These are phyloP conservation scores for Drosophila pruinosa DNA, from an alignment of 1,140 invertebrate species.

Conservation along the genomic window DNA sequence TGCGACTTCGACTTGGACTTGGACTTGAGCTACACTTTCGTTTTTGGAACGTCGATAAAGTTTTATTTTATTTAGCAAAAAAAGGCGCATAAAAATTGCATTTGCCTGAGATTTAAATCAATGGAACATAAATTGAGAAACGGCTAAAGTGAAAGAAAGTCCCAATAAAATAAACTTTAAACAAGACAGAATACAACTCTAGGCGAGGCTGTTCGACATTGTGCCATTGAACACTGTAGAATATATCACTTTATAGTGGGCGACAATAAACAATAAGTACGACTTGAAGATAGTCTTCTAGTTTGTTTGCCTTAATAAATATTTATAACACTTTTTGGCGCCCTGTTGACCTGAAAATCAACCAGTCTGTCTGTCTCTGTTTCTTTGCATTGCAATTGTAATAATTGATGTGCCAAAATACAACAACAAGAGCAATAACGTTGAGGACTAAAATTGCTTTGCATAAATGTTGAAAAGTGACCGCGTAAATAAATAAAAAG, in stretches of 20 bases:
- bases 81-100: conserved; percentile 52
- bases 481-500: conserved; percentile 55
- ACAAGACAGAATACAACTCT: background rate
- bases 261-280: too few species aligned
- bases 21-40: conserved; percentile 56
- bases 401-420: conserved; percentile 33
- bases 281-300: background rate
- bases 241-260: too few species aligned
- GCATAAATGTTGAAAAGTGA: conserved; percentile 27
- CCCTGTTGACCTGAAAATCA: conserved; percentile 43
- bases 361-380: too few species aligned
- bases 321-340: conserved; percentile 16
- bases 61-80: conserved; percentile 33
- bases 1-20: background rate
- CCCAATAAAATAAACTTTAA: conserved; percentile 7
- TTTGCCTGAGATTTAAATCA: conserved; percentile 71
- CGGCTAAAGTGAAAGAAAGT: conserved; percentile 56
- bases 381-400: conserved; percentile 20
- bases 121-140: conserved; percentile 55
- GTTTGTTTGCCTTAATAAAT: conserved; percentile 9
- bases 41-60: conserved; percentile 57
- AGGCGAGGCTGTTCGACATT: background rate
- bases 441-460: conserved; percentile 20
- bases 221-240: background rate
- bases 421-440: background rate